Evolutionary conservation across 2,113 vertebrate genomes (phyloP).

Genomic region (Callionymus lyra): DNA sequence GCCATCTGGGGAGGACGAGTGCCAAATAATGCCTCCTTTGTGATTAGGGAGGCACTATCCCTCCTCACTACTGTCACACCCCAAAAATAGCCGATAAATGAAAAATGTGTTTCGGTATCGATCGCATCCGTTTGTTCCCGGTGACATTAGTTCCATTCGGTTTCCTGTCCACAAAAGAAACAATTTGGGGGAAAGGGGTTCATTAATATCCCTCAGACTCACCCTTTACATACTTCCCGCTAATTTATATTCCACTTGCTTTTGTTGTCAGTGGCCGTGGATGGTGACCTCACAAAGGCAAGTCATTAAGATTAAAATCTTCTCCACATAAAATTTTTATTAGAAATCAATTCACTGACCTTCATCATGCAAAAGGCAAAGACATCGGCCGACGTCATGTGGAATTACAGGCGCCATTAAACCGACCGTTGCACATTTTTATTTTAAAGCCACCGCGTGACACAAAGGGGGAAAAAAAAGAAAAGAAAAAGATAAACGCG

Average conservation of each 20-base stretch:
- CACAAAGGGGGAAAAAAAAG: no score
- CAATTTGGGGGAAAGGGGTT: no score
- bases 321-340: conserved; percentile 58
- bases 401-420: conserved; percentile 20
- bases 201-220: conserved; percentile 22
- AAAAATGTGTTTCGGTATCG: conserved; percentile 26
- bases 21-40: conserved; percentile 59
- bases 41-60: conserved; percentile 45
- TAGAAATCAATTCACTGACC: conserved; percentile 68
- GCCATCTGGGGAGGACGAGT: conserved; percentile 60
- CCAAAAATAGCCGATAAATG: conserved; percentile 10
- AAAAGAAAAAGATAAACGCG: no score
- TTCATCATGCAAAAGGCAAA: conserved; percentile 55
- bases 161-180: no score
- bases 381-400: conserved; percentile 26
- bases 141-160: conserved; percentile 14
- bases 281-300: conserved; percentile 54
- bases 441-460: conserved; percentile 5
- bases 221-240: conserved; percentile 13
- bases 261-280: conserved; percentile 44
- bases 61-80: conserved; percentile 42
- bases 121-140: conserved; percentile 23
- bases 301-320: conserved; percentile 67
- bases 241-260: conserved; percentile 47
- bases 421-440: conserved; percentile 32